Evolutionary conservation across 2,797 vertebrate genomes (phyloP), one percentile per base, ranked within the genome.

Genomic region (Onychomys torridus): DNA sequence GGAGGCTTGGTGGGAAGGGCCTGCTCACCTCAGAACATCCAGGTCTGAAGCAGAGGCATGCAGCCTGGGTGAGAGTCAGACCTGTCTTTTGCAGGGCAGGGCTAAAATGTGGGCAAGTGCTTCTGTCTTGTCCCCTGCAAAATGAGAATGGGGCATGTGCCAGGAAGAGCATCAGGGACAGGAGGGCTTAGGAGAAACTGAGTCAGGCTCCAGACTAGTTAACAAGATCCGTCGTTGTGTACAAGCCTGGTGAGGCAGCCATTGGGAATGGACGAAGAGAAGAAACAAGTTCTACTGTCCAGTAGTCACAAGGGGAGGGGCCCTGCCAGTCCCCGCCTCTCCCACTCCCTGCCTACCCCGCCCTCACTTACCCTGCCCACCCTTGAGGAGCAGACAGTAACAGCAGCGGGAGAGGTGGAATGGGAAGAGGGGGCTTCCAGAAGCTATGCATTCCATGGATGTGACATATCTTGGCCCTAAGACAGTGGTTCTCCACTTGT

Each of bases 121-220:
- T 90, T 94, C 82, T 32, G 71, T 79, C 46, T 92, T 57, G 37
- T 95, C 49, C 10, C 29, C 77, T 59, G 12, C 27, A 76, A 88
- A 63, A 83, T 57, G 25, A 19, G 55, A 21, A 19, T 4, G 29
- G 9, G 77, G 23, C 59, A 25, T 2, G 0, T 37, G 37, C 34
- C 37, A 16, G n/a, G 63, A 57, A 67, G 52, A 46, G 16, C 12
- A 0, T 7, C 32, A 6, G 6, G 19, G 14, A 6, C 9, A 63
- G 17, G 52, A 52, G 40, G 52, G 2, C 77, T 46, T 8, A 4
- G 5, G 55, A 65, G 29, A 52, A 52, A 37, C 11, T 1, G 4
- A 14, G 25, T 8, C 46, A 19, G 4, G 9, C 52, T 32, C 6
- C 1, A 32, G 87, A 69, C 3, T 10, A 29, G 71, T 71, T 67